Base-by-base conservation (phyloP, 1,140 invertebrate species). In the Magallana ariakensis region DNA sequence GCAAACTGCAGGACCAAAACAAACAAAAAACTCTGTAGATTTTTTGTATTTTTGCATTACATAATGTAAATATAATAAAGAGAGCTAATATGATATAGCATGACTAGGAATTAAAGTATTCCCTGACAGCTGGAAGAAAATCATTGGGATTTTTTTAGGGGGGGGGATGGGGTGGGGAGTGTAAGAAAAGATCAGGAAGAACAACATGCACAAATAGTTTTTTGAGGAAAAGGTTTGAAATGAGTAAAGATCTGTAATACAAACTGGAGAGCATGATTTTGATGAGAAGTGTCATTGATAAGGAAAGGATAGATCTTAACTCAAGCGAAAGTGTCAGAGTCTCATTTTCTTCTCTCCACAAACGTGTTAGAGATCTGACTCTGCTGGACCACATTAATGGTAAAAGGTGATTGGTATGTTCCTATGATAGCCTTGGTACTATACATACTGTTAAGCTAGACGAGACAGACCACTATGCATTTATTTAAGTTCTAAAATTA, bases 281-380 rank as follows among this genome's bases (percentile, higher is more conserved):
- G 66, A 75, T 75, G 66, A 75, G 66, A 75, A 75, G 66, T 75
- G 66, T 33, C 66, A 75, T 75, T 75, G 66, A 75, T 75, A 75
- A 60, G 58, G n/a, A 60, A 60, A 75, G 66, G 66, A 75, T 75
- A 75, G 22, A 46, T 75, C 66, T 70, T 70, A 70, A 70, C 22
- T 70, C 22, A 19, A 75, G 66, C 10, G 33, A 60, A 75, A 26
- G 22, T 75, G 66, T 75, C 66, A 75, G 66, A 13, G 22, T 75
- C 33, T 75, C 66, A 75, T 75, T 75, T 75, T 13, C 58, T 60
- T 26, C 22, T 13, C 22, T 75, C 10, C 33, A 46, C 33, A 46
- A 75, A 19, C 0, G 22, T 75, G 22, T 13, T 75, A 26, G 66
- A 75, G 22, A 75, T 22, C 66, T 3, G 22, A 10, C 13, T 26